Conservation (phyloP, 2,113 vertebrate genomes). For the Chaenocephalus aceratus region DNA sequence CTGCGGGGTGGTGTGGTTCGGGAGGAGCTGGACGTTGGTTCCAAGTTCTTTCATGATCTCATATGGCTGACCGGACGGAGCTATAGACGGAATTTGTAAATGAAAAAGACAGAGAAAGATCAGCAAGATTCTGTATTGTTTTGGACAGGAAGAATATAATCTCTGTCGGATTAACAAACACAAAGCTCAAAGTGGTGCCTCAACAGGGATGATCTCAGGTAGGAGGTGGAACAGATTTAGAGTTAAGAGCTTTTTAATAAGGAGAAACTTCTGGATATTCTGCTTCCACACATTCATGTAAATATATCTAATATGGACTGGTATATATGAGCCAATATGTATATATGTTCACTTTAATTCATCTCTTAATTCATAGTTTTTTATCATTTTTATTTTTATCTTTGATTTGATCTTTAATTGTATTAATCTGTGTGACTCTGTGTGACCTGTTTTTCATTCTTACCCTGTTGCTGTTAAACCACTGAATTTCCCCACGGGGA, state of each 20-base stretch:
- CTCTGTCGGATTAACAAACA: not conserved
- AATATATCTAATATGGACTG: no score
- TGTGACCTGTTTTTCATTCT: no score
- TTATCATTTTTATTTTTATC: no score
- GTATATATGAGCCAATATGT: no score
- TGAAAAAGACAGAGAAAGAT: not conserved
- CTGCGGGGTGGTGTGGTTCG: slow-evolving; percentile 92
- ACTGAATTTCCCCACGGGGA: no score
- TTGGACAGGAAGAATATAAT: not conserved
- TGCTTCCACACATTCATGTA: no score
- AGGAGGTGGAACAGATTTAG: not conserved
- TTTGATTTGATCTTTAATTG: no score
- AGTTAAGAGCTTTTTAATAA: not conserved
- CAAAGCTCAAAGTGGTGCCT: not conserved
- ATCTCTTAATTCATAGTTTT: no score
- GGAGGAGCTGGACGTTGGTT: slow-evolving; percentile 94
- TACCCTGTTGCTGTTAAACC: no score
- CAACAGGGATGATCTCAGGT: not conserved
- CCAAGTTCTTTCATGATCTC: slow-evolving; percentile 93
- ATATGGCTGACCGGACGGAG: slow-evolving; percentile 76
- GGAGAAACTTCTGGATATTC: not conserved
- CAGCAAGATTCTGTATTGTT: not conserved
- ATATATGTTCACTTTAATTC: no score
- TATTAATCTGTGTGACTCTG: no score
- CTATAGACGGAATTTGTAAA: slow-evolving; percentile 41